Conservation (phyloP, 1,140 invertebrate species). For the Drosophila busckii region DNA sequence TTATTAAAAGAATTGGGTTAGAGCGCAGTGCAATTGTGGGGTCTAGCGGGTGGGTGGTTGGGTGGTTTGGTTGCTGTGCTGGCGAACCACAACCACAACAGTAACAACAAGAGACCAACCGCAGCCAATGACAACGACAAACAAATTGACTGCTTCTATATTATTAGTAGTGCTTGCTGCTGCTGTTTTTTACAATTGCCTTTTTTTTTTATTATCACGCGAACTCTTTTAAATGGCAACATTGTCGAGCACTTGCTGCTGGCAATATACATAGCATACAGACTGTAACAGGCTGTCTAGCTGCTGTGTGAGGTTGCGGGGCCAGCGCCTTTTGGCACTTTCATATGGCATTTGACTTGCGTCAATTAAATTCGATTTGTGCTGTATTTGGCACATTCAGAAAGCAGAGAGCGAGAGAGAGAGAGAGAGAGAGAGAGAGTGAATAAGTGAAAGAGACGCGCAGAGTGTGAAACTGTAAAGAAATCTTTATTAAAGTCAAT, state of each 20-base stretch:
- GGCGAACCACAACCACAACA: too few species aligned
- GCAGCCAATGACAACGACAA: conserved; percentile 56
- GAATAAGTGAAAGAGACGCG: too few species aligned
- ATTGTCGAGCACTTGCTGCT: conserved; percentile 2
- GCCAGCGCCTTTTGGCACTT: conserved; percentile 42
- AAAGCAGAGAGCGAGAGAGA: too few species aligned
- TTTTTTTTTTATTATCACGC: conserved; percentile 34
- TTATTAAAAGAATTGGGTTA: conserved; percentile 71
- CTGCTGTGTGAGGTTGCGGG: conserved; percentile 26
- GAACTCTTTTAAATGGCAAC: conserved; percentile 44
- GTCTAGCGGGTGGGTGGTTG: neutral
- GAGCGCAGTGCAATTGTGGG: conserved; percentile 9
- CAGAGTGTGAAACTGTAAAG: too few species aligned
- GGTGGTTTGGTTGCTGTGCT: neutral
- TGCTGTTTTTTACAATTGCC: neutral
- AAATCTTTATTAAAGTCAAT: too few species aligned
- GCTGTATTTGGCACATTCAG: conserved; percentile 49
- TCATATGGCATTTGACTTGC: conserved; percentile 59
- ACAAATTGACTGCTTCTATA: conserved; percentile 53
- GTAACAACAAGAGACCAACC: conserved; percentile 33
- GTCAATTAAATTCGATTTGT: conserved; percentile 73
- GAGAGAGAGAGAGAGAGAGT: too few species aligned
- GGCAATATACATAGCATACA: too few species aligned
- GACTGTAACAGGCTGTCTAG: too few species aligned
- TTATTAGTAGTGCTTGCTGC: conserved; percentile 32